These are phyloP conservation scores for Synanthedon andrenaeformis DNA, from an alignment of 2,888 invertebrate species.

Conservation along the genomic window DNA sequence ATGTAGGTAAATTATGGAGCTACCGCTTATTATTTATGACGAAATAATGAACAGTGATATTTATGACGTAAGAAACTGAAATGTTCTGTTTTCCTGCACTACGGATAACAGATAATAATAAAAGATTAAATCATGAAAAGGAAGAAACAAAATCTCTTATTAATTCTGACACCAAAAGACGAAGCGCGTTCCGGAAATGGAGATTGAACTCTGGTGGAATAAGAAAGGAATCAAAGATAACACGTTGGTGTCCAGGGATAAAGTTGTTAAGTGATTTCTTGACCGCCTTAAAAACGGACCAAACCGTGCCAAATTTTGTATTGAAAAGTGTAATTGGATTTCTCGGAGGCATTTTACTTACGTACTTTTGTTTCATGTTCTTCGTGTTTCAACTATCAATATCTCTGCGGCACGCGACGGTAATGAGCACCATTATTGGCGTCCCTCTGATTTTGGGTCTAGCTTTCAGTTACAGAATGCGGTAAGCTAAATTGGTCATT, in stretches of 20 bases:
- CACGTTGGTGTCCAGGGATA: constrained; percentile 43
- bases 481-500: constrained; percentile 21
- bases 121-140: constrained; percentile 53
- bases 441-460: constrained; percentile 74
- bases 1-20: no score
- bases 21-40: no score
- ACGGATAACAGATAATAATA: constrained; percentile 23
- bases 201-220: constrained; percentile 47
- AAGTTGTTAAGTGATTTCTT: constrained; percentile 32
- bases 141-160: constrained; percentile 71
- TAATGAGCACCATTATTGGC: constrained; percentile 73
- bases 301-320: constrained; percentile 65
- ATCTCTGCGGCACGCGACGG: constrained; percentile 69
- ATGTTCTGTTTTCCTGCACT: constrained; percentile 72
- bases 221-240: constrained; percentile 15
- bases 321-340: constrained; percentile 76
- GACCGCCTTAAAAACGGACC: constrained; percentile 54
- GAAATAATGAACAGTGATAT: no score
- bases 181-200: constrained; percentile 54
- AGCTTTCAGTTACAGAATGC: constrained; percentile 71
- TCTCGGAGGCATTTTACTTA: constrained; percentile 72
- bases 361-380: constrained; percentile 76
- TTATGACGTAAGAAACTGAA: constrained; percentile 2
- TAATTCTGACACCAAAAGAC: constrained; percentile 17
- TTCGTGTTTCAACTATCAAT: constrained; percentile 76